phyloP scores from a whole-genome alignment of 2,888 invertebrate species.

The Ormyrus labotus region DNA sequence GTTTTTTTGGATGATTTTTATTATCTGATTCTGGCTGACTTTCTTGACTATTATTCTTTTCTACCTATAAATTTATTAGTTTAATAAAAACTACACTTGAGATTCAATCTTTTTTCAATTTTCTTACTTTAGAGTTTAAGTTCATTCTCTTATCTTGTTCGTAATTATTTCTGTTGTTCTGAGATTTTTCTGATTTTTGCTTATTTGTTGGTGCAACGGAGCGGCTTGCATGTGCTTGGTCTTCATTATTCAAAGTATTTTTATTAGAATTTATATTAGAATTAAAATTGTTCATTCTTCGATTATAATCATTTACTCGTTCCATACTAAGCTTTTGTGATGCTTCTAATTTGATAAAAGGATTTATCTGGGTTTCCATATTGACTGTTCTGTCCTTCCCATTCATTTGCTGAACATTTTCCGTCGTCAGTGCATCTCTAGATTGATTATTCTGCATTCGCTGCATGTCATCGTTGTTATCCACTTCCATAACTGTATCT shows the following conservation, averaged over 20 bases:
- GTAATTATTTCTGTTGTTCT: too few species aligned
- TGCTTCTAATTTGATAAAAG: too few species aligned
- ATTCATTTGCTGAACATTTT: background rate
- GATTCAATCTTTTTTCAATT: background rate
- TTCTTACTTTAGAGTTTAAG: background rate
- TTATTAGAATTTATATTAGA: too few species aligned
- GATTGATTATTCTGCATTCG: background rate
- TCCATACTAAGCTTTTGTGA: too few species aligned
- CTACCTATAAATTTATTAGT: background rate
- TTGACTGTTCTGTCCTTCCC: too few species aligned
- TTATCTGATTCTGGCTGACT: background rate
- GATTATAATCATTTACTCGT: too few species aligned
- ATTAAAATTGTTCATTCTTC: background rate
- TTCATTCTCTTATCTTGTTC: background rate
- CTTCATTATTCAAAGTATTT: too few species aligned
- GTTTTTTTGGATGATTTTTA: background rate
- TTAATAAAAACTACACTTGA: background rate
- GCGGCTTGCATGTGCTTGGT: too few species aligned
- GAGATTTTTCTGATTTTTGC: too few species aligned
- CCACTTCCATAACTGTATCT: background rate
- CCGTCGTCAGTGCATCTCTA: background rate
- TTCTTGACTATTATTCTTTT: constrained; percentile 5
- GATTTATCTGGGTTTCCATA: too few species aligned
- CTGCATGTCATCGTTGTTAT: background rate
- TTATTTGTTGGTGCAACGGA: too few species aligned